Base-by-base conservation (phyloP, 2,113 vertebrate genomes). In the Apus apus region DNA sequence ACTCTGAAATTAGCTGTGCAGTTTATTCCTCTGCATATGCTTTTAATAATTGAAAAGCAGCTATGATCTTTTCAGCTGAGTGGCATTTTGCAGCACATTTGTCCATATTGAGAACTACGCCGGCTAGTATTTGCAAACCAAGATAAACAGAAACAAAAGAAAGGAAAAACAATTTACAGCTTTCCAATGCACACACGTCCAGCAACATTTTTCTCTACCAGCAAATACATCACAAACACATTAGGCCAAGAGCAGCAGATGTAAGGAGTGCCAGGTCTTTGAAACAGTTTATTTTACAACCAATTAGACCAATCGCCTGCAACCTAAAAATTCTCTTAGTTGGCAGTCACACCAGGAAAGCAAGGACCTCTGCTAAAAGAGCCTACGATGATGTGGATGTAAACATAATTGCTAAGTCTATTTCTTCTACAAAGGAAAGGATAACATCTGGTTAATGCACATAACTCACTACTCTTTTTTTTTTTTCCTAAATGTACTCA, bases 121-220 rank as follows among this genome's bases (percentile, higher is more conserved):
- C 87, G 91, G 82, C 92, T 94, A 85, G 80, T 93, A 95, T 95
- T 97, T 96, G 88, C 83, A 96, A 96, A 96, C 94, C 94, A 94
- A 95, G 91, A 96, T 62, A 95, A 96, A 97, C 74, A 97, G 91
- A 96, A 94, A 97, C 90, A 96, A 96, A 96, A 85, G 81, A 87
- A 95, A 93, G 68, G 85, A 90, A 91, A 96, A 96, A 95, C 80
- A 94, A 61, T 92, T 93, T 93, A 75, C 90, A 92, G 90, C 65
- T 95, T 93, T 96, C 85, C 92, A 81, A 27, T 4, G 43, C 72
- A 68, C 75, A 94, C 87, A 80, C 0, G 1, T 88, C 74, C 65
- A 93, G 76, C 79, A 93, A 81, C 76, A 92, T 95, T 95, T 54
- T 94, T 93, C 90, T 95, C 79, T 71, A 94, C 80, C 92, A 96